phyloP scores from a whole-genome alignment of 92 coral and sea anemone species.

The Parazoanthus darwini region DNA sequence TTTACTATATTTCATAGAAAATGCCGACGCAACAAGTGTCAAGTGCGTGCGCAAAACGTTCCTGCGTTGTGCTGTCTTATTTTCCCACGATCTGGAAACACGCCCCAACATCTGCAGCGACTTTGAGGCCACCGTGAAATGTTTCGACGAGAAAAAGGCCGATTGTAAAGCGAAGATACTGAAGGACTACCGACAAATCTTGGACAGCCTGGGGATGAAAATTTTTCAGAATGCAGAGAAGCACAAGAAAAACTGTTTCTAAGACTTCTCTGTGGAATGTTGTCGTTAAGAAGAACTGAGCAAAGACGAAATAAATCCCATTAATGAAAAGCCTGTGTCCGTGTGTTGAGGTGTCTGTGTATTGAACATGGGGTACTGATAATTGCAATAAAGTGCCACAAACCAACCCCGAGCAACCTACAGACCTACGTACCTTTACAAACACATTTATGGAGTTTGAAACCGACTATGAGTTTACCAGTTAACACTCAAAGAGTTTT shows the following conservation, averaged over 20 bases:
- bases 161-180: slow-evolving; percentile 12
- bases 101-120: slow-evolving; percentile 21
- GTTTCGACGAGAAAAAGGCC: neutral
- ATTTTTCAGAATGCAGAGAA: neutral
- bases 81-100: slow-evolving; percentile 11
- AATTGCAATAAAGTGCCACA: too few species aligned
- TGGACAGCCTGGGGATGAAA: slow-evolving; percentile 3
- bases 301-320: neutral
- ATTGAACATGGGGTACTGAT: too few species aligned
- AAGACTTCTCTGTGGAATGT: neutral
- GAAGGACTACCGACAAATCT: slow-evolving; percentile 11
- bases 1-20: neutral
- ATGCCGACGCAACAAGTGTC: neutral
- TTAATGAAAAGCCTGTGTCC: neutral
- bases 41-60: slow-evolving; percentile 8
- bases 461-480: too few species aligned
- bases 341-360: too few species aligned
- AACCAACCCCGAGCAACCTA: too few species aligned
- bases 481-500: too few species aligned
- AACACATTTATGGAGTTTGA: too few species aligned
- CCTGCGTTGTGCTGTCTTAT: slow-evolving; percentile 19
- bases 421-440: too few species aligned
- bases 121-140: slow-evolving; percentile 25
- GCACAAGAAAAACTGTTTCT: slow-evolving; percentile 3
- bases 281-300: neutral